phyloP scores from a whole-genome alignment of 2,888 invertebrate species.

The Epistrophella euchroma region DNA sequence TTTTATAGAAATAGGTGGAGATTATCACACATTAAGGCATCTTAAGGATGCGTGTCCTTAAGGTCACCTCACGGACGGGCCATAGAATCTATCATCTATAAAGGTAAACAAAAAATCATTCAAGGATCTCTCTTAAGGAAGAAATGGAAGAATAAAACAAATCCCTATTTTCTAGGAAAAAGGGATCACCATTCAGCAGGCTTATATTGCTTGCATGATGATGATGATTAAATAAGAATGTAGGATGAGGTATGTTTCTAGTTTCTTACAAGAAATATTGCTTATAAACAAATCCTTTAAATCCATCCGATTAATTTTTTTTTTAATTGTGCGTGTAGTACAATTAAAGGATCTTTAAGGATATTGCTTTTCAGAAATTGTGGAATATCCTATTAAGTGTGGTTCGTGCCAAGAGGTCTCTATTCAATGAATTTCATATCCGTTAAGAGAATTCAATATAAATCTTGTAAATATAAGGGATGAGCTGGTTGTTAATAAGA shows the following conservation, averaged over 20 bases:
- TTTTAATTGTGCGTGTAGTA: conserved; percentile 2
- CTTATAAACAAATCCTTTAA: conserved; percentile 1
- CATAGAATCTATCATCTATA: background rate
- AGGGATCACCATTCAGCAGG: background rate
- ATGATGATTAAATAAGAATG: background rate
- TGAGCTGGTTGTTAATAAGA: background rate
- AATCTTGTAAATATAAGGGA: conserved; percentile 4
- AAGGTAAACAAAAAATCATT: background rate
- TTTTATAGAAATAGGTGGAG: background rate
- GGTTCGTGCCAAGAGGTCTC: background rate
- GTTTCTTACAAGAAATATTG: conserved; percentile 2
- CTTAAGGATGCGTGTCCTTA: background rate
- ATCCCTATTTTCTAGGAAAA: conserved; percentile 5
- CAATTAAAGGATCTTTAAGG: conserved; percentile 5
- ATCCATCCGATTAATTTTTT: background rate
- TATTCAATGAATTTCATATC: background rate
- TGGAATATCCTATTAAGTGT: conserved; percentile 20
- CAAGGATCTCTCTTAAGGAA: background rate
- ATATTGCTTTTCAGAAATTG: background rate
- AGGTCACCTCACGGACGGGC: conserved; percentile 3
- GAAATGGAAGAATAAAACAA: background rate
- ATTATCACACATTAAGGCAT: conserved; percentile 15
- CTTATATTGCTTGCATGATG: background rate
- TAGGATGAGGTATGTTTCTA: background rate
- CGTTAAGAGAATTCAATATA: background rate